Base-by-base conservation (phyloP, 2,888 invertebrate species). In the Cantharis flavilabris region DNA sequence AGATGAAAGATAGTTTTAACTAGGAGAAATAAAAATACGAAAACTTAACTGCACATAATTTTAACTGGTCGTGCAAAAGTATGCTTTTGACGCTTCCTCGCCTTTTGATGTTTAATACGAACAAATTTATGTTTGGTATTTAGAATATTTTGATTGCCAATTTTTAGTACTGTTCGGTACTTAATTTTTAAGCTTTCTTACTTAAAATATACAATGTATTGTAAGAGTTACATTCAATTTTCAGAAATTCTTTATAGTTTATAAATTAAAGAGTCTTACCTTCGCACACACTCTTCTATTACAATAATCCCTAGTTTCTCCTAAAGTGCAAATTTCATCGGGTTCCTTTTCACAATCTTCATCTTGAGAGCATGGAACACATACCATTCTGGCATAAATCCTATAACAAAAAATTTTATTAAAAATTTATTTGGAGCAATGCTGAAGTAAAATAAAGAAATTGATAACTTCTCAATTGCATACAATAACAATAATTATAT, bases 271-370 rank as follows among this genome's bases (percentile, higher is more conserved):
- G n/a, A n/a, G n/a, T 49, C 75, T 76, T 84, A 88, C 88, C 84
- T 87, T 88, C 65, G 87, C 86, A 76, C 88, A 89, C 4, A 86
- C 84, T 79, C 87, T 83, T 80, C 87, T 81, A 62, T 83, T 82
- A 79, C 88, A 88, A 64, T 78, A 79, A 76, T 88, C 85, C 73
- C 85, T 82, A 10, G 84, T 82, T 83, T 88, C 88, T 20, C 88
- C 88, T 84, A 85, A 89, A 7, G 82, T 67, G 75, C 88, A 89
- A 20, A 80, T 74, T 11, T 85, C 81, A 18, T 78, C 77, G 14
- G 88, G 88, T 33, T 83, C 81, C 13, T 77, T 81, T 65, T 88
- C 84, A 76, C 88, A 88, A 77, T 88, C 88, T 63, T 83, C 83
- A 23, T 76, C 75, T 7, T 76, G 76, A 26, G 69, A 69, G 77